These are phyloP conservation scores for Enteromius unitaeniatus DNA, from an alignment of 2,797 vertebrate species.

Conservation along the genomic window DNA sequence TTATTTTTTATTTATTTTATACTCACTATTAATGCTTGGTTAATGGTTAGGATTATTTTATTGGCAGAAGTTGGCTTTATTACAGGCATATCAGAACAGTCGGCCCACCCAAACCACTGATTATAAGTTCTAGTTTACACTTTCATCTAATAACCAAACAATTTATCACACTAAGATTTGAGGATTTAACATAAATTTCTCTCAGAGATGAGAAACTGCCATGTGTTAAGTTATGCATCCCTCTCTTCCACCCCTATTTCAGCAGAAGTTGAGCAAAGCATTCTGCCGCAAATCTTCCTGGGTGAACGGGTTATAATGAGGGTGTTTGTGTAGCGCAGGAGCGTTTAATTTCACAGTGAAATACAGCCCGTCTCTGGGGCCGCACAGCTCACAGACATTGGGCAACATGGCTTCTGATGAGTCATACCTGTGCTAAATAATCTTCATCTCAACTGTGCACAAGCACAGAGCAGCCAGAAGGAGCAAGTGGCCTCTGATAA, in stretches of 20 bases:
- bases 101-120: not conserved
- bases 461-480: constrained; percentile 4
- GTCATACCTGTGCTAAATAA: constrained; percentile 40
- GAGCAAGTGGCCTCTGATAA: not conserved
- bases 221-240: not conserved
- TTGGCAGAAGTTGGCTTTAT: not conserved
- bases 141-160: not conserved
- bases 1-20: not conserved
- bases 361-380: constrained; percentile 48
- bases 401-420: constrained; percentile 41
- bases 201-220: constrained; percentile 10
- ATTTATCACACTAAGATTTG: not conserved
- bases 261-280: constrained; percentile 1
- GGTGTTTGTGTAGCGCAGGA: constrained; percentile 31
- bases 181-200: not conserved
- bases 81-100: not conserved
- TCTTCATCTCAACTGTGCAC: constrained; percentile 33
- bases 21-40: not conserved
- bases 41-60: not conserved
- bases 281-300: constrained; percentile 32
- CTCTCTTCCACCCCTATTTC: not conserved
- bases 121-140: not conserved
- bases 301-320: constrained; percentile 31
- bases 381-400: constrained; percentile 41
- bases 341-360: constrained; percentile 51